These are phyloP conservation scores for Anthonomus grandis DNA, from an alignment of 1,140 invertebrate genomes.

Conservation along the genomic window DNA sequence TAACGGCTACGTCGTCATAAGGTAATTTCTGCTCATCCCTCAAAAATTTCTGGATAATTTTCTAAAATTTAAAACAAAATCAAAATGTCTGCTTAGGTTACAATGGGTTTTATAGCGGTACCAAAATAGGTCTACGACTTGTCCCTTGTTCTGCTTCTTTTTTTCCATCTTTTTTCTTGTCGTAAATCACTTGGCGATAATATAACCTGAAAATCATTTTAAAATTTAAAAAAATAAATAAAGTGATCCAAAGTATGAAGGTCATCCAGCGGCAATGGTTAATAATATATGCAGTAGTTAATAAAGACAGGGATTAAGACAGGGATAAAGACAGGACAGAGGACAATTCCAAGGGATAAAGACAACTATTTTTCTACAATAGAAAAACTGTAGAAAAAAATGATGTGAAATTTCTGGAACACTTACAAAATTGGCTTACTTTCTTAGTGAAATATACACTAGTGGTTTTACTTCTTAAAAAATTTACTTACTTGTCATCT, in stretches of 20 bases:
- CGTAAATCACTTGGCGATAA: constrained; percentile 37
- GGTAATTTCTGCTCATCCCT: constrained; percentile 55
- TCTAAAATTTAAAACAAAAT: constrained; percentile 44
- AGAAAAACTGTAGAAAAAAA: too few species aligned
- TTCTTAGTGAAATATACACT: too few species aligned
- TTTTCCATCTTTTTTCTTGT: constrained; percentile 23
- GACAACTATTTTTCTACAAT: too few species aligned
- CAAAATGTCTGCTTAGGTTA: not conserved
- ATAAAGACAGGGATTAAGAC: too few species aligned
- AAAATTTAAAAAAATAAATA: too few species aligned
- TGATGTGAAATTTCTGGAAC: too few species aligned
- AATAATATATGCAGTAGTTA: too few species aligned
- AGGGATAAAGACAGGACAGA: too few species aligned
- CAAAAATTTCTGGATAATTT: constrained; percentile 61
- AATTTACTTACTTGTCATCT: constrained; percentile 38
- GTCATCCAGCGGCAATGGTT: too few species aligned
- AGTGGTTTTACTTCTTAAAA: not conserved
- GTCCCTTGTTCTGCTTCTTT: constrained; percentile 22
- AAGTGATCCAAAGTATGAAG: too few species aligned
- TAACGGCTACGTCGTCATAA: constrained; percentile 60
- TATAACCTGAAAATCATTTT: constrained; percentile 33
- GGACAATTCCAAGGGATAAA: too few species aligned
- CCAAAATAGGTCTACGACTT: constrained; percentile 46
- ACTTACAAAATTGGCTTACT: too few species aligned
- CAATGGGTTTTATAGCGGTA: constrained; percentile 33